phyloP scores from a whole-genome alignment of 1,140 invertebrate species.

The Psix sp. region DNA sequence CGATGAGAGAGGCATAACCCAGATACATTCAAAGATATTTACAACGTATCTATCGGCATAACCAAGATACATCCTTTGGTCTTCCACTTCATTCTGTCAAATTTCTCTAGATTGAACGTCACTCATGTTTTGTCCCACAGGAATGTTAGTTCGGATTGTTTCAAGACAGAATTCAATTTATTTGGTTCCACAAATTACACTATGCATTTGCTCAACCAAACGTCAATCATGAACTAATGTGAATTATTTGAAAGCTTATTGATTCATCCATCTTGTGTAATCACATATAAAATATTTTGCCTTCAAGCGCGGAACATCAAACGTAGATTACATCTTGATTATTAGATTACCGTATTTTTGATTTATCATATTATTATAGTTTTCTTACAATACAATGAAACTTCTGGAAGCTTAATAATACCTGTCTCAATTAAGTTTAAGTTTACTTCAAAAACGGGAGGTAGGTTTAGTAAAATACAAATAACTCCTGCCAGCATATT shows the following conservation, averaged over 20 bases:
- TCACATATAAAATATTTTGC: no score
- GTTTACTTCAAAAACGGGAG: not conserved
- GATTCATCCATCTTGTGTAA: not conserved
- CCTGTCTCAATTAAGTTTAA: no score
- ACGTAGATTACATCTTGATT: no score
- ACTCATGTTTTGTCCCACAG: conserved; percentile 8
- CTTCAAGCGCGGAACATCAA: no score
- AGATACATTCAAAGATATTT: conserved; percentile 47
- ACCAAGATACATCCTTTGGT: conserved; percentile 28
- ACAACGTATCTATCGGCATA: conserved; percentile 24
- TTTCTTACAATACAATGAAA: no score
- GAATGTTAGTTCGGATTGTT: conserved; percentile 16
- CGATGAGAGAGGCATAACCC: not conserved
- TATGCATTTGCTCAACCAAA: conserved; percentile 9
- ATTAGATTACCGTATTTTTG: no score
- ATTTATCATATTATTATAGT: no score
- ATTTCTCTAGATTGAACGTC: conserved; percentile 14
- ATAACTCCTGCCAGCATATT: conserved; percentile 16
- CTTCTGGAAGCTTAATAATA: no score
- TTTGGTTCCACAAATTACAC: conserved; percentile 22
- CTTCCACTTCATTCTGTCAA: conserved; percentile 34
- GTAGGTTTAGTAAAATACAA: conserved; percentile 7
- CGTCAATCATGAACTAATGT: not conserved
- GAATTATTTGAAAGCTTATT: conserved; percentile 1
- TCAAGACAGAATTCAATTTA: conserved; percentile 25